Evolutionary conservation across 2,888 invertebrate species (phyloP).

Genomic region (Ophion costatus): DNA sequence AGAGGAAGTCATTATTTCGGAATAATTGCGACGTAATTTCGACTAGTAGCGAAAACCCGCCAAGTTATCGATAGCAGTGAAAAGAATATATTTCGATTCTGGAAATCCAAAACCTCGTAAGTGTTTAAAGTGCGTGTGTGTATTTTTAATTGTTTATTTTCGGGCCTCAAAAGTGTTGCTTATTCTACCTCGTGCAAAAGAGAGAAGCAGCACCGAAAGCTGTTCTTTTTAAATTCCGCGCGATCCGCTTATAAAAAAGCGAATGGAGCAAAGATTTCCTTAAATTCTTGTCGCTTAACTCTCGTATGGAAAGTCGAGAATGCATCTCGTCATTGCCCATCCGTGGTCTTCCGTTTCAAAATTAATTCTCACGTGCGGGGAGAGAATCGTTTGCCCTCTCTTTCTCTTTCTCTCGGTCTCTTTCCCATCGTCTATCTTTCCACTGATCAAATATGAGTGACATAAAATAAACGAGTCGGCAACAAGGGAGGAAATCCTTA

Average conservation of each 20-base stretch:
- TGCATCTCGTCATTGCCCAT: conserved; percentile 40
- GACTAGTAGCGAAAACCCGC: neutral
- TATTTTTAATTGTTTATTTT: conserved; percentile 8
- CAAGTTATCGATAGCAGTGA: neutral
- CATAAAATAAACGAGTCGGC: conserved; percentile 30
- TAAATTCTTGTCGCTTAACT: conserved; percentile 24
- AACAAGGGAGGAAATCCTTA: conserved; percentile 23
- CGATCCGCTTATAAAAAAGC: conserved; percentile 12
- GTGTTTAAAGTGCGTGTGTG: neutral
- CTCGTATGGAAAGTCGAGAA: conserved; percentile 36
- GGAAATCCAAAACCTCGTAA: neutral
- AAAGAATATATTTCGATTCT: neutral
- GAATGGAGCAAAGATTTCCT: conserved; percentile 21
- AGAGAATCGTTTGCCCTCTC: conserved; percentile 16
- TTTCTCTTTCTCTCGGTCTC: neutral
- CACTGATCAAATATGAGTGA: conserved; percentile 12
- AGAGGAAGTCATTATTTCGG: neutral
- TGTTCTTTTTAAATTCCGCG: neutral
- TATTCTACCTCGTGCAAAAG: conserved; percentile 14
- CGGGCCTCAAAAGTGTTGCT: conserved; percentile 21
- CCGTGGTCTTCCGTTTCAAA: conserved; percentile 1
- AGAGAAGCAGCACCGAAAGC: conserved; percentile 12
- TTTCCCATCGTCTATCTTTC: neutral
- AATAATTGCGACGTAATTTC: neutral
- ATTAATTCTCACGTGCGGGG: conserved; percentile 52